Conservation (phyloP, 2,113 vertebrate genomes). For the Pollimyrus isidori region DNA sequence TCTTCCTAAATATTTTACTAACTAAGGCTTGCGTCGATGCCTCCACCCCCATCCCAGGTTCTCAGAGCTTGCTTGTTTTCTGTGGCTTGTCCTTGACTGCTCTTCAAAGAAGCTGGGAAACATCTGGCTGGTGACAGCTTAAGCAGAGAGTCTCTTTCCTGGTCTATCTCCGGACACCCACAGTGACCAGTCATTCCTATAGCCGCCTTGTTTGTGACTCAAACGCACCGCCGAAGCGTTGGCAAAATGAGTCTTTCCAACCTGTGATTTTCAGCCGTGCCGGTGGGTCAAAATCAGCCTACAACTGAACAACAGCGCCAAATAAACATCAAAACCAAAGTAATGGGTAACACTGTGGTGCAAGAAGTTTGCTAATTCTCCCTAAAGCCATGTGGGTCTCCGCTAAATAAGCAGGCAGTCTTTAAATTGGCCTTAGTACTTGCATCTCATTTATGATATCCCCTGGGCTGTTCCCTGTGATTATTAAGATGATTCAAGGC, state of each 20-base stretch:
- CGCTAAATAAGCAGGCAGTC: neutral
- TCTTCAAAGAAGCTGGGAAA: conserved; percentile 16
- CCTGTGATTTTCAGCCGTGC: neutral
- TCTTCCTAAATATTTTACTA: neutral
- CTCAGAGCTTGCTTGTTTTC: conserved; percentile 1
- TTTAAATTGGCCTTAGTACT: neutral
- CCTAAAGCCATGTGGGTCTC: neutral
- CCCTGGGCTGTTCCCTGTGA: neutral
- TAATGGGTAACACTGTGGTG: neutral
- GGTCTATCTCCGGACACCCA: neutral
- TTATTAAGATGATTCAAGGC: neutral
- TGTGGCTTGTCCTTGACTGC: conserved; percentile 15
- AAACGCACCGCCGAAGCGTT: neutral
- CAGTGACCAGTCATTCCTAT: neutral
- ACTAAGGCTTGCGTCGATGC: neutral
- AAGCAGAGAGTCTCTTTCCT: neutral
- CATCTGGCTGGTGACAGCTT: conserved; percentile 9
- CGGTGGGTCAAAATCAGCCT: neutral
- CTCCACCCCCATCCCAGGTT: neutral
- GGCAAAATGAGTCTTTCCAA: neutral
- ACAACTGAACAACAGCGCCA: neutral
- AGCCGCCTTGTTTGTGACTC: neutral
- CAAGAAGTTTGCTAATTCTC: neutral
- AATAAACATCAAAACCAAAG: conserved; percentile 1
- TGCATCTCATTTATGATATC: neutral